Evolutionary conservation across 1,140 invertebrate species (phyloP), one percentile per base, ranked within the genome.

Genomic region (Physella acuta): DNA sequence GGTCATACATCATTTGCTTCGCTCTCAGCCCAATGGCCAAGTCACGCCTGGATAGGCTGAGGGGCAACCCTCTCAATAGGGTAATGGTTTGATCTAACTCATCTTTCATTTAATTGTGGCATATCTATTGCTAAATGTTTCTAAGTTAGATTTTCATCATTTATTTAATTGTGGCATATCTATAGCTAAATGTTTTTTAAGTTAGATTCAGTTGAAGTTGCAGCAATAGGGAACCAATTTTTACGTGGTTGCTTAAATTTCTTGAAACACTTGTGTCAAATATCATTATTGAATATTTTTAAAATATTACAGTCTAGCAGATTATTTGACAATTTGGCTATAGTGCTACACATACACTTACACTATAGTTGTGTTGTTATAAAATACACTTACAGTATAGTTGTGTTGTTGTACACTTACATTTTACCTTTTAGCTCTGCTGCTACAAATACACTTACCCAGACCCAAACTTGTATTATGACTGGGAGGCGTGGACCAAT

Each of bases 41-140:
- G n/a, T 1, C 2, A 1, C 16, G 59, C 2, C 33, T 61, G 31
- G 4, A 58, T 17, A 28, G 26, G 5, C 59, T 61, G 20, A 28
- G 1, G 17, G 59, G 59, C 17, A 61, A 61, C 33, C 33, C 59
- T 36, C 59, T 61, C 31, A 61, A 61, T 26, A 61, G 28, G 33
- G 59, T 61, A 61, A 61, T 20, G 8, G 37, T 55, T n/a, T n/a
- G n/a, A n/a, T n/a, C n/a, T n/a, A n/a, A n/a, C n/a, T n/a, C n/a
- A n/a, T n/a, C n/a, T n/a, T n/a, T n/a, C n/a, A n/a, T n/a, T n/a
- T n/a, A n/a, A n/a, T n/a, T n/a, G n/a, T n/a, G n/a, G n/a, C n/a
- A n/a, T n/a, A n/a, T n/a, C n/a, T n/a, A n/a, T n/a, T n/a, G n/a
- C n/a, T n/a, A n/a, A n/a, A n/a, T n/a, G n/a, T n/a, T n/a, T n/a